Evolutionary conservation across 2,113 vertebrate species (phyloP).

Genomic region (Myotis lucifugus): DNA sequence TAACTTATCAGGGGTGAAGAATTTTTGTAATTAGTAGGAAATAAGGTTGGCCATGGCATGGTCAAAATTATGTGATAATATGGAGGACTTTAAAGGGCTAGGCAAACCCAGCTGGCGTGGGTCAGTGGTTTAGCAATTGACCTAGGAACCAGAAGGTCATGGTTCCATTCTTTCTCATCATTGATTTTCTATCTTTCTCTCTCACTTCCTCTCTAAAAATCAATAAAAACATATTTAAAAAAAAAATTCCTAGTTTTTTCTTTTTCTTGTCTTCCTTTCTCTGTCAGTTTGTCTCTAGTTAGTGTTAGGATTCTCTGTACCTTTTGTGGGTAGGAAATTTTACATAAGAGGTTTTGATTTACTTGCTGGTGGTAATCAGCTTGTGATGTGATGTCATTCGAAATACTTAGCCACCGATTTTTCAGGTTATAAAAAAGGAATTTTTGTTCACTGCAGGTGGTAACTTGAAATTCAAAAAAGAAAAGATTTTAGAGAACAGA

Average conservation of each 20-base stretch:
- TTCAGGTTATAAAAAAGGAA: neutral
- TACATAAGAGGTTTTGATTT: constrained; percentile 9
- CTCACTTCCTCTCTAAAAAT: too few relatives aligned
- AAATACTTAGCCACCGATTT: neutral
- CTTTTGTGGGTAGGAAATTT: neutral
- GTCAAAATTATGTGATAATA: neutral
- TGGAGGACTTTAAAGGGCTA: neutral
- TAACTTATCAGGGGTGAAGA: neutral
- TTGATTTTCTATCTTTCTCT: too few relatives aligned
- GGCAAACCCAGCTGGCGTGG: too few relatives aligned
- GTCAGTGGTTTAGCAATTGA: too few relatives aligned
- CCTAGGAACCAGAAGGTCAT: too few relatives aligned
- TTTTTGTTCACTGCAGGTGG: neutral
- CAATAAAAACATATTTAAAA: too few relatives aligned
- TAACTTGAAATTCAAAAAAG: neutral
- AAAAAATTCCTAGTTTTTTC: neutral
- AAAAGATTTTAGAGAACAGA: constrained; percentile 3
- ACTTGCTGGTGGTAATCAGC: neutral
- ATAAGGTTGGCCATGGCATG: neutral
- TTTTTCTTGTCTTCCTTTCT: neutral
- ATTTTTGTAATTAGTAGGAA: neutral
- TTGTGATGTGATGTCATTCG: neutral
- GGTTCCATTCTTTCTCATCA: too few relatives aligned
- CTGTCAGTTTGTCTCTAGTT: neutral
- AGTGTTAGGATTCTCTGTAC: constrained; percentile 25